Evolutionary conservation across 1,140 invertebrate species (phyloP).

Genomic region (Caenorhabditis briggsae): DNA sequence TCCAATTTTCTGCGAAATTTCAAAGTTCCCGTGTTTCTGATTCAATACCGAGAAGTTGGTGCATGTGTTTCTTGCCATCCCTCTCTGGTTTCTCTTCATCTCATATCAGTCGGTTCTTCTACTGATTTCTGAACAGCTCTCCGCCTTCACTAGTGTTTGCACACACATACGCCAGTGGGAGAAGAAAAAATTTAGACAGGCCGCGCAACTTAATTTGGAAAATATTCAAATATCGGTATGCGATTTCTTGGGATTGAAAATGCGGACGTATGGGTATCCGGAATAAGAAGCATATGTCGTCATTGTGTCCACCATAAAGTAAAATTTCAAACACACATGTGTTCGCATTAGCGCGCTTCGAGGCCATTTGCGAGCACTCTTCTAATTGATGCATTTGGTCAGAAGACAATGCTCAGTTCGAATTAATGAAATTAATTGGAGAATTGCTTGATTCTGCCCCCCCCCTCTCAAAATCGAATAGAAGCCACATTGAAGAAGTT

Average conservation of each 20-base stretch:
- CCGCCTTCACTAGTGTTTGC: conserved; percentile 39
- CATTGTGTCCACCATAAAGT: neutral
- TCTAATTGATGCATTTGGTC: neutral
- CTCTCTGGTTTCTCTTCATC: neutral
- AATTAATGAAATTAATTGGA: too few species aligned
- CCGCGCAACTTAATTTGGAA: too few species aligned
- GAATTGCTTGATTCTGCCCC: too few species aligned
- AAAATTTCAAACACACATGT: conserved; percentile 26
- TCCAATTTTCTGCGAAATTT: neutral
- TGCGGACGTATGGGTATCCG: neutral
- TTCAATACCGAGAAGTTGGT: conserved; percentile 7
- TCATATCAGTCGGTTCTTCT: conserved; percentile 16
- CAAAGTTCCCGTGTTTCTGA: neutral
- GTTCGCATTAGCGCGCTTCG: conserved; percentile 10
- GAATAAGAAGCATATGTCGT: neutral
- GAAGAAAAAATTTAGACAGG: too few species aligned
- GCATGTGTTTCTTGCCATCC: conserved; percentile 10
- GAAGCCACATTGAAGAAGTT: too few species aligned
- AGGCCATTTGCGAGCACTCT: conserved; percentile 8
- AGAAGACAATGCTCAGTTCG: too few species aligned
- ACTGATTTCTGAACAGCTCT: conserved; percentile 36
- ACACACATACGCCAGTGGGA: conserved; percentile 1
- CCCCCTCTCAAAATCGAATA: too few species aligned
- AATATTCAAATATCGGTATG: too few species aligned
- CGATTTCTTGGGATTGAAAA: neutral